A percentile compares a stretch with the other conserved stretches of the same genome.
phyloP scores from a whole-genome alignment of 2,113 vertebrate genomes.

The Recurvirostra avosetta region DNA sequence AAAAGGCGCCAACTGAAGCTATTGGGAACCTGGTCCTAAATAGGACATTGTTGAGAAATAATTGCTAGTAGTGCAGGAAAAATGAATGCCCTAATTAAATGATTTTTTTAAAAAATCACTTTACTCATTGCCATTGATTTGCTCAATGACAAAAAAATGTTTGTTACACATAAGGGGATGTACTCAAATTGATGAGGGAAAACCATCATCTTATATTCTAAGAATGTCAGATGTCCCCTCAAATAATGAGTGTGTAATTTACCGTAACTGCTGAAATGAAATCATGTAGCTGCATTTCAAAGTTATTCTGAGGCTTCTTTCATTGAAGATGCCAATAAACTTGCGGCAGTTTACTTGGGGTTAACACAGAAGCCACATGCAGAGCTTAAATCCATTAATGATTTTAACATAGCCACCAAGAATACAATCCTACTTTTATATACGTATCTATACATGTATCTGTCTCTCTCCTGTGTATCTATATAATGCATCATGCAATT shows the following conservation, averaged over 20 bases:
- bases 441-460: background rate
- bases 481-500: rapidly evolving
- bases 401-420: background rate
- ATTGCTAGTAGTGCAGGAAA: background rate
- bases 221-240: background rate
- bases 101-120: background rate
- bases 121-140: background rate
- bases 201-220: background rate
- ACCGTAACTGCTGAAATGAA: background rate
- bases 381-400: constrained; percentile 39
- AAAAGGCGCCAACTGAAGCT: background rate
- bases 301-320: background rate
- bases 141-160: background rate
- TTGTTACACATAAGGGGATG: background rate
- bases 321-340: background rate
- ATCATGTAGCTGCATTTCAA: background rate
- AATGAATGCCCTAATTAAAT: background rate
- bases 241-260: background rate
- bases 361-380: constrained; percentile 4
- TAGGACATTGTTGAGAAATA: background rate
- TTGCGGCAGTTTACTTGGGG: background rate
- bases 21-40: background rate
- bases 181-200: background rate
- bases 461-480: background rate
- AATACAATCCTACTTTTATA: background rate